These are phyloP conservation scores for Phyllotis vaccarum DNA, from an alignment of 2,797 vertebrate genomes.

Conservation along the genomic window DNA sequence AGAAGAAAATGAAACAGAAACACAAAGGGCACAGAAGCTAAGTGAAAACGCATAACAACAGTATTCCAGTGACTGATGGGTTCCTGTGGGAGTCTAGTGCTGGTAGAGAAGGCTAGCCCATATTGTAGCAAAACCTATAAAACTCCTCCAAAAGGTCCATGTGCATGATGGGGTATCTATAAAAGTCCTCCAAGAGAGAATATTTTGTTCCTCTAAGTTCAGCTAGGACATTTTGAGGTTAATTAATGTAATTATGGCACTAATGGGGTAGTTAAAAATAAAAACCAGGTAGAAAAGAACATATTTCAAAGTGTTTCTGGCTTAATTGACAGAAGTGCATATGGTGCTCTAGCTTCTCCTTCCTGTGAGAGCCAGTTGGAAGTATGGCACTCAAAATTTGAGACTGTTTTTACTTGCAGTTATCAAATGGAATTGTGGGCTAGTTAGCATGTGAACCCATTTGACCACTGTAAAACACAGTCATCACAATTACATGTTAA, in stretches of 20 bases:
- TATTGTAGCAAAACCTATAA: background rate
- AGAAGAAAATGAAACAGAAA: background rate
- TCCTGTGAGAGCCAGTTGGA: conserved; percentile 1
- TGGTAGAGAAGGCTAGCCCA: background rate
- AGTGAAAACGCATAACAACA: background rate
- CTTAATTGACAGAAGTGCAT: conserved; percentile 19
- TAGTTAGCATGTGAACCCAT: background rate
- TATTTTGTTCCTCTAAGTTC: background rate
- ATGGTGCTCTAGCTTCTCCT: background rate
- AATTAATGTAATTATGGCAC: conserved; percentile 5
- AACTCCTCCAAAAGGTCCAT: background rate
- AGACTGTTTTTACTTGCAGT: conserved; percentile 38
- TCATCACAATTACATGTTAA: background rate
- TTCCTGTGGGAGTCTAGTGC: background rate
- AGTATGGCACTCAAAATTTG: background rate
- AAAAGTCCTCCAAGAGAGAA: background rate
- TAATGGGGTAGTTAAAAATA: background rate
- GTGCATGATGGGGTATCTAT: background rate
- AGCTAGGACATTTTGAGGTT: background rate
- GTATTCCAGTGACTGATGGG: background rate
- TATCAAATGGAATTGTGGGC: background rate
- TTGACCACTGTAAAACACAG: background rate
- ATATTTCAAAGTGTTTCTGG: conserved; percentile 39
- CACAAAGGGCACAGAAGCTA: background rate
- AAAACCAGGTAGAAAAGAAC: background rate